Evolutionary conservation across 2,888 invertebrate species (phyloP).

Genomic region (Watsonalla cultraria): DNA sequence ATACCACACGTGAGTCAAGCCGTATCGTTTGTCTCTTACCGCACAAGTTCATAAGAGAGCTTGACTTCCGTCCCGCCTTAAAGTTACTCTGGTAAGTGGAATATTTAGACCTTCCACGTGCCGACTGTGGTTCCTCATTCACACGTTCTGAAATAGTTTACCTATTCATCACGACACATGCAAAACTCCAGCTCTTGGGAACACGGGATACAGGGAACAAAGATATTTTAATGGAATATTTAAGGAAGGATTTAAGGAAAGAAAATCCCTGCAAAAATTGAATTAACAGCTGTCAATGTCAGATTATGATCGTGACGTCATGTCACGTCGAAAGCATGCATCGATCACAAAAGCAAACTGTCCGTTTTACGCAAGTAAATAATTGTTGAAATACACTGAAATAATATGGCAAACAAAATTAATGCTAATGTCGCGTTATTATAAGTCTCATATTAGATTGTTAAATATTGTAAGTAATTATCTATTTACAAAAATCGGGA

Average conservation of each 20-base stretch:
- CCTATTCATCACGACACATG: slow-evolving; percentile 61
- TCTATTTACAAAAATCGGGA: slow-evolving; percentile 42
- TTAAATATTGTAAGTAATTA: slow-evolving; percentile 18
- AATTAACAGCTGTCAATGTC: slow-evolving; percentile 7
- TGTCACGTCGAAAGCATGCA: slow-evolving; percentile 41
- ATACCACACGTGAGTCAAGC: slow-evolving; percentile 61
- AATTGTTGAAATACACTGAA: slow-evolving; percentile 13
- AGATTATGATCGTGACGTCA: slow-evolving; percentile 2
- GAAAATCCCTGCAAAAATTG: not conserved
- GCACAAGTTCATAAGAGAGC: slow-evolving; percentile 97
- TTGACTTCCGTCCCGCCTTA: slow-evolving; percentile 93
- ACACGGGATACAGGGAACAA: not conserved
- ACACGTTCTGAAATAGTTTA: slow-evolving; percentile 89
- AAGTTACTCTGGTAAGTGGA: slow-evolving; percentile 91
- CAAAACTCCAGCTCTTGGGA: slow-evolving; percentile 32
- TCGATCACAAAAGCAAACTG: slow-evolving; percentile 44
- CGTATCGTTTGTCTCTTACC: slow-evolving; percentile 84
- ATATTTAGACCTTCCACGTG: slow-evolving; percentile 91
- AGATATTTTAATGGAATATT: not conserved
- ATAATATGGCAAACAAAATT: slow-evolving; percentile 54
- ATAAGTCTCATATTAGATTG: slow-evolving; percentile 25
- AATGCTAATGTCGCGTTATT: slow-evolving; percentile 39
- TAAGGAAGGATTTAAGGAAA: not conserved
- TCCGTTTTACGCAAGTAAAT: slow-evolving; percentile 24
- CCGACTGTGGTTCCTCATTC: slow-evolving; percentile 87